Conservation (phyloP, 2,888 invertebrate genomes). For the Microchrysa polita region DNA sequence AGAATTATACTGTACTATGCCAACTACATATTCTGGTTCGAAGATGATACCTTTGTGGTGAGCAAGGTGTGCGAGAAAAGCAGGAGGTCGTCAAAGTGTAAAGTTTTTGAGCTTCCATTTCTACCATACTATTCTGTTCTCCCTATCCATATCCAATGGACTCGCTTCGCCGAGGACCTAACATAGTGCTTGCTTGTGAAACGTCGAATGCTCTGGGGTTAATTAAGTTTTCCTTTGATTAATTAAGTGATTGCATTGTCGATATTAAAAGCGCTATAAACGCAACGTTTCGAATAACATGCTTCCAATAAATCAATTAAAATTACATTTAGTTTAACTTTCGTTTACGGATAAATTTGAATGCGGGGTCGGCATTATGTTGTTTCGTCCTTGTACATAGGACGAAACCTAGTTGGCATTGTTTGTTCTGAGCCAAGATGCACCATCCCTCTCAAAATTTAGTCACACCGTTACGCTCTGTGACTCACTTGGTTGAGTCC, state of each 20-base stretch:
- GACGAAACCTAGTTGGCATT: too few relatives aligned
- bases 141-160: neutral
- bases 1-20: neutral
- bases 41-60: neutral
- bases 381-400: too few relatives aligned
- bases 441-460: too few relatives aligned
- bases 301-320: constrained; percentile 51
- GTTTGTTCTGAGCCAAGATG: too few relatives aligned
- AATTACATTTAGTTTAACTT: constrained; percentile 51
- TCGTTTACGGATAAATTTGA: constrained; percentile 44
- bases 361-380: constrained; percentile 23
- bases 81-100: neutral
- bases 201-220: constrained; percentile 51
- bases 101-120: neutral
- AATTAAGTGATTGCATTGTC: constrained; percentile 56
- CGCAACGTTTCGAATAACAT: constrained; percentile 47
- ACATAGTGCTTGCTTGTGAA: constrained; percentile 22
- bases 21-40: neutral
- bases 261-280: constrained; percentile 55
- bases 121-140: neutral
- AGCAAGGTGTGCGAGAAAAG: neutral
- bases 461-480: too few relatives aligned
- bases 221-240: constrained; percentile 55
- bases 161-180: constrained; percentile 15
- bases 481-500: too few relatives aligned